phyloP scores from a whole-genome alignment of 1,140 invertebrate genomes.

The Tenebrio molitor region DNA sequence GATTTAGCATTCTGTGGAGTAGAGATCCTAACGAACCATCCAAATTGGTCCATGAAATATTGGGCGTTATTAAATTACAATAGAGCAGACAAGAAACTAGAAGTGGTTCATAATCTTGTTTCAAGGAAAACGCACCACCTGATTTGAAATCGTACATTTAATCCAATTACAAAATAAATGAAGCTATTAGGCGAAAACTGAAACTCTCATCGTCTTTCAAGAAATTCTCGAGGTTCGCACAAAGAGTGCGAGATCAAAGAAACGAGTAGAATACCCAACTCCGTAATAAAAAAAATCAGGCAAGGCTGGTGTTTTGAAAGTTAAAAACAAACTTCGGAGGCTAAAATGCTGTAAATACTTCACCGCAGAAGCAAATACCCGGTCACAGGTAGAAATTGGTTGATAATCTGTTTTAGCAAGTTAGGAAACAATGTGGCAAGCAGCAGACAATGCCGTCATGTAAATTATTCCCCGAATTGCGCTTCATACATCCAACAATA shows the following conservation, averaged over 20 bases:
- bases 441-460: not conserved
- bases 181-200: not conserved
- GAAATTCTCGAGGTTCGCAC: not conserved
- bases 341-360: not conserved
- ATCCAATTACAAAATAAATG: constrained; percentile 5
- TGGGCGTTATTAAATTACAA: not conserved
- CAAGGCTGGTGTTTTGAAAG: too few relatives aligned
- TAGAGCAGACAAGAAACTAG: not conserved
- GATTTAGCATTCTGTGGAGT: too few relatives aligned
- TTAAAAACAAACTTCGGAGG: not conserved
- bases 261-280: not conserved
- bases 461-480: not conserved
- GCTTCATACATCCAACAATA: not conserved
- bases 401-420: not conserved
- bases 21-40: too few relatives aligned
- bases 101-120: not conserved
- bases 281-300: not conserved
- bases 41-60: constrained; percentile 3
- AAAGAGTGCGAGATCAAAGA: not conserved
- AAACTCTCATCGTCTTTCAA: not conserved
- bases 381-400: not conserved
- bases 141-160: not conserved
- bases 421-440: not conserved
- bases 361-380: not conserved
- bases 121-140: not conserved